Base-by-base conservation (phyloP, 2,888 invertebrate species). In the Bellardia pandia region DNA sequence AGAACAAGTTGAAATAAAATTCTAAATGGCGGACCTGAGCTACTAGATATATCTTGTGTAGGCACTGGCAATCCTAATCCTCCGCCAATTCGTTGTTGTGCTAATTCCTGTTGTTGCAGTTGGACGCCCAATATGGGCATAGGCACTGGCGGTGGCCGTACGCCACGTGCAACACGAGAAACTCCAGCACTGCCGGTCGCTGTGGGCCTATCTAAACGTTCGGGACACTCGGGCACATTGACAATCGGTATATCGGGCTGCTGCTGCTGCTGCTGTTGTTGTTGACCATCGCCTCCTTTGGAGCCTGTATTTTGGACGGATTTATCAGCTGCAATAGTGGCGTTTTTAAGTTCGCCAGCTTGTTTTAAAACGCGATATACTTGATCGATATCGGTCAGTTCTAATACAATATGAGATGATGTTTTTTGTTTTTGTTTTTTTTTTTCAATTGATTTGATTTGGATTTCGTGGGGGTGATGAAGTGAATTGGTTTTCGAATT, bases 281-380 rank as follows among this genome's bases (percentile, higher is more conserved):
- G 53, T 53, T 85, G 69, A 58, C 81, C 85, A 79, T 85, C 85
- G 69, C 74, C 87, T 84, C 78, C 82, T 68, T 87, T 77, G 81
- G 90, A 82, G 68, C 68, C 78, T 85, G 88, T 72, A 85, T 71
- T 87, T 69, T 92, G 93, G 90, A 92, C 91, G 92, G 93, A 90
- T 90, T 92, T 93, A 89, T 93, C 93, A 90, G 91, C 91, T 91
- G 92, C 88, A 92, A 92, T 90, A 91, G 93, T 93, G 95, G 95
- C 96, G 95, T 98, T 97, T 95, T 92, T 92, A 89, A 92, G 90
- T 92, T 98, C 98, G 93, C 97, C 97, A 93, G 98, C 98, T 94
- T 98, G 97, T 95, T 98, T 98, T 95, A 98, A 96, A 94, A 98
- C 98, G 95, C 98, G 98, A 95, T 98, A 98, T 94, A 97, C 97